Percentiles rank a stretch among this genome's conserved stretches.
phyloP scores from a whole-genome alignment of 2,888 invertebrate genomes.

The Cosmia trapezina region DNA sequence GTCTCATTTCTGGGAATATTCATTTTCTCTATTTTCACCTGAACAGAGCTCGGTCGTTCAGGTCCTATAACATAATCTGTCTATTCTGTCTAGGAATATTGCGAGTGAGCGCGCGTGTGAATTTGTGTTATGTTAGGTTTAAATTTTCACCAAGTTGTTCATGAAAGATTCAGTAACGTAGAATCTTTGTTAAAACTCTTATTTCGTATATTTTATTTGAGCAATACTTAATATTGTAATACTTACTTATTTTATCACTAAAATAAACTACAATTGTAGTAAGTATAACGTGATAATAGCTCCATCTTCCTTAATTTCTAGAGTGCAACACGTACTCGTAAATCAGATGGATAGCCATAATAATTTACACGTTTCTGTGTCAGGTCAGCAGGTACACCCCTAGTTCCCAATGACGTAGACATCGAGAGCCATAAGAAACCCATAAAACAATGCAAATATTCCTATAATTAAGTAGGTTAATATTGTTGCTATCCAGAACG shows the following conservation, averaged over 20 bases:
- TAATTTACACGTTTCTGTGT: conserved; percentile 57
- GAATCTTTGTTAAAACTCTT: neutral
- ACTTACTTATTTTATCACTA: neutral
- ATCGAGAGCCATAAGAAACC: conserved; percentile 57
- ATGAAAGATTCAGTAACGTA: neutral
- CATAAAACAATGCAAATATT: conserved; percentile 77
- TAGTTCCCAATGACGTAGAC: conserved; percentile 47
- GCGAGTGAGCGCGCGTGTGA: neutral
- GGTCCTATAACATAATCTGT: neutral
- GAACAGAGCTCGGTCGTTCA: too few relatives aligned
- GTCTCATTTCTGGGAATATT: too few relatives aligned
- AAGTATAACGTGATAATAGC: neutral
- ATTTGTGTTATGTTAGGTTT: neutral
- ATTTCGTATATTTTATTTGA: neutral
- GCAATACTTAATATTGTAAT: neutral
- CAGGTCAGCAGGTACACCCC: conserved; percentile 66
- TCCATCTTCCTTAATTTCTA: conserved; percentile 34
- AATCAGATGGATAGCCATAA: conserved; percentile 38
- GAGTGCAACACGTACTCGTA: conserved; percentile 57
- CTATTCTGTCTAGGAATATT: neutral
- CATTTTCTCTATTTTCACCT: too few relatives aligned
- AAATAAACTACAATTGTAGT: neutral
- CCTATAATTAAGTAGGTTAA: conserved; percentile 79
- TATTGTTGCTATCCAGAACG: conserved; percentile 66
- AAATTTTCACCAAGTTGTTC: neutral